phyloP scores from a whole-genome alignment of 1,140 invertebrate species.

The Acromyrmex echinatior region DNA sequence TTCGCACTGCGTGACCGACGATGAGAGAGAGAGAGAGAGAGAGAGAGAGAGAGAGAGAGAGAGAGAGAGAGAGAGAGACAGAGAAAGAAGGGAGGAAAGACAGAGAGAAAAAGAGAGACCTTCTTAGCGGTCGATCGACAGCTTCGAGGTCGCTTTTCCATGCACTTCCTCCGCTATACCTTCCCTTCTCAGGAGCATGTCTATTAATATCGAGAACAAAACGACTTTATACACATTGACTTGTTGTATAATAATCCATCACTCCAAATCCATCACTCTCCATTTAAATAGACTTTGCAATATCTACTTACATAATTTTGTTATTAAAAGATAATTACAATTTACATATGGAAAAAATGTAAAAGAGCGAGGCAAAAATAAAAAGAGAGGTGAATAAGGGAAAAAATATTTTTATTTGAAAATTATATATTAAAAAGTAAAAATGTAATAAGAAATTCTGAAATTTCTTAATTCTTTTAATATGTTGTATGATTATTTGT shows the following conservation, averaged over 20 bases:
- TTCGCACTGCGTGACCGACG: conserved; percentile 66
- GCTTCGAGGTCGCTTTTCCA: conserved; percentile 72
- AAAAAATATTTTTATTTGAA: not conserved
- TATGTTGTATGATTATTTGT: not conserved
- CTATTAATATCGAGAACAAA: conserved; percentile 45
- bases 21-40: not conserved
- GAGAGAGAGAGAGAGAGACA: conserved; percentile 4
- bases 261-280: not conserved
- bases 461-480: not conserved
- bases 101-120: conserved; percentile 51
- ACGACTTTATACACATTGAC: conserved; percentile 16
- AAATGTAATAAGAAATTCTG: conserved; percentile 2
- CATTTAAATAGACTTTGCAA: not conserved
- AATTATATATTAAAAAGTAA: not conserved
- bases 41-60: conserved; percentile 9
- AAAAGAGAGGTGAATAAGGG: not conserved
- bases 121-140: conserved; percentile 74
- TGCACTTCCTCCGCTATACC: conserved; percentile 49
- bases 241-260: conserved; percentile 19
- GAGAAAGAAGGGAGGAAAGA: conserved; percentile 3
- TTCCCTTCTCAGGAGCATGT: conserved; percentile 31
- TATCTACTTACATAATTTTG: conserved; percentile 25
- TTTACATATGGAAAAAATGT: not conserved
- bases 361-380: not conserved
- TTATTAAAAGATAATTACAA: conserved; percentile 2